Percentiles rank a stretch among this genome's conserved stretches.
Evolutionary conservation across 2,113 vertebrate genomes (phyloP).

Genomic region (zebrafish (Danio rerio)): DNA sequence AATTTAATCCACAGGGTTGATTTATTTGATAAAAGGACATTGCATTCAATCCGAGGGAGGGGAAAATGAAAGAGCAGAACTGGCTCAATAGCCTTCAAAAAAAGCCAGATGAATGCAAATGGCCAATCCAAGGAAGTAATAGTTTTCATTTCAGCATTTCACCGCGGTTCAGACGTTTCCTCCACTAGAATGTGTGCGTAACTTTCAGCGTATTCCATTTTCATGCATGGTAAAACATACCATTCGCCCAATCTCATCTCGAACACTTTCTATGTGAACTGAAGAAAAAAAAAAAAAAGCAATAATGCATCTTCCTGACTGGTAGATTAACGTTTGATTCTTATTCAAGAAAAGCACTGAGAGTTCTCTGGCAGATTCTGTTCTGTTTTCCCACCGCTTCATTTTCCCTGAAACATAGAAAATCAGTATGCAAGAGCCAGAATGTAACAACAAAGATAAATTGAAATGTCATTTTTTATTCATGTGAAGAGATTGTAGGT

Average conservation of each 20-base stretch:
- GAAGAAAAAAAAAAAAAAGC: constrained; percentile 10
- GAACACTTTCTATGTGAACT: constrained; percentile 1
- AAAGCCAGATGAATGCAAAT: constrained; percentile 20
- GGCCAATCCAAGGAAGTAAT: constrained; percentile 38
- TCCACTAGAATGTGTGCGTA: background rate
- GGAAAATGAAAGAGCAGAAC: constrained; percentile 19
- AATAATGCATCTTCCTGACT: constrained; percentile 35
- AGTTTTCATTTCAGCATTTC: constrained; percentile 38
- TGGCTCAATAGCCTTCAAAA: constrained; percentile 6
- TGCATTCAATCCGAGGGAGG: constrained; percentile 25
- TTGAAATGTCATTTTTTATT: constrained; percentile 67
- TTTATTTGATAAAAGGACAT: constrained; percentile 36
- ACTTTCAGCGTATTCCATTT: constrained; percentile 50
- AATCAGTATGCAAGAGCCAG: constrained; percentile 57
- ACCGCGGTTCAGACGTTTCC: background rate
- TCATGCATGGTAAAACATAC: constrained; percentile 50
- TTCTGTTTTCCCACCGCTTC: constrained; percentile 44
- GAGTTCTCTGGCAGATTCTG: constrained; percentile 29
- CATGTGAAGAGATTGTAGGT: constrained; percentile 56
- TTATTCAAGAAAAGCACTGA: constrained; percentile 43
- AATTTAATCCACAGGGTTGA: constrained; percentile 11
- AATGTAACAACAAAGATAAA: constrained; percentile 59
- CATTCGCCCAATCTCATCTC: constrained; percentile 28
- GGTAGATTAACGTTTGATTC: constrained; percentile 59
- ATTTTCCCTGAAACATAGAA: constrained; percentile 51